Base-by-base conservation (phyloP, 2,888 invertebrate genomes). In the Abscondita cerata region DNA sequence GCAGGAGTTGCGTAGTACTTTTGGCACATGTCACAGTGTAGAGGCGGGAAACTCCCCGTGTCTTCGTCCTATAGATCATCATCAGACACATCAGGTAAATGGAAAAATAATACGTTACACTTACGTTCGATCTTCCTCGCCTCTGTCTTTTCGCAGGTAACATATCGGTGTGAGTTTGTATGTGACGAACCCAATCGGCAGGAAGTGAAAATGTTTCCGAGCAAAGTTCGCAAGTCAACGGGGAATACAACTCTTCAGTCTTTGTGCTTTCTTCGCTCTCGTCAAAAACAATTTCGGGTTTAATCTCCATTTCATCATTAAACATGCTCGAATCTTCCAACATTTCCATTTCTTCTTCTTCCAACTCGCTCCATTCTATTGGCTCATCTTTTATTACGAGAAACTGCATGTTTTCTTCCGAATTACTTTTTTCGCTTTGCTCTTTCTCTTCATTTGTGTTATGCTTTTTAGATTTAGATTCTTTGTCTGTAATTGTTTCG, bases 121-220 rank as follows among this genome's bases (percentile, higher is more conserved):
- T 62, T 62, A 62, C 62, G 3, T 33, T 58, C 15, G 57, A 52
- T 48, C 47, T 46, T n/a, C 81, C 82, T 64, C 88, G 83, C 78
- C 88, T 75, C 78, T 86, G 83, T 76, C 86, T 74, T 73, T 87
- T 84, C 51, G 83, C 83, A 56, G 80, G 81, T 54, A 82, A 77
- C 80, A 85, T 82, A 73, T 87, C 87, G 1, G 91, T 89, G 79
- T 93, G 93, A 1, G 86, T 86, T 81, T 92, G 90, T 76, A 93
- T 90, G 79, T 93, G 93, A 31, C 90, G 86, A 66, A 93, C 92
- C 90, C 93, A 91, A 63, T 90, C 91, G 12, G 89, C 91, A 59
- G 93, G 92, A 72, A 91, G 84, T 55, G 89, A 89, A 81, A 92
- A 93, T 67, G 91, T 89, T 82, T 91, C 91, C 72, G 91, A 89